These are phyloP conservation scores for Siderastrea radians DNA, from an alignment of 92 coral and sea anemone genomes.

Conservation along the genomic window DNA sequence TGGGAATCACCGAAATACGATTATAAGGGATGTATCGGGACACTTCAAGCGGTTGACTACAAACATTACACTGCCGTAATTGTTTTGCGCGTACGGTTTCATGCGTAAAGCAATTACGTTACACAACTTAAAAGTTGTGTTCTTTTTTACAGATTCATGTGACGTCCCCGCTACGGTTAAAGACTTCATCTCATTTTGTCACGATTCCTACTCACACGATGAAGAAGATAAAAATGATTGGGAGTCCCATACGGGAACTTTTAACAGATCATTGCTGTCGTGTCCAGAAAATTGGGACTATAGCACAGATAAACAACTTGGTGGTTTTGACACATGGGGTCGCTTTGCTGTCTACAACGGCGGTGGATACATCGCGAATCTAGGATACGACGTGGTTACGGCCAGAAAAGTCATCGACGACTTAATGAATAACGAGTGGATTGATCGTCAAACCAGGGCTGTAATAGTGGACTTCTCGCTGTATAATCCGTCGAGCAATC, in stretches of 20 bases:
- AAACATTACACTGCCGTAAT: too few species aligned
- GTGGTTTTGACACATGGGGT: constrained; percentile 41
- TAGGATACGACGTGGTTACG: constrained; percentile 29
- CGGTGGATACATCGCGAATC: constrained; percentile 47
- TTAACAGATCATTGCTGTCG: background rate
- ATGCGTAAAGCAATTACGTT: too few species aligned
- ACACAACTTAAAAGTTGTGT: background rate
- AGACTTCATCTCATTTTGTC: background rate
- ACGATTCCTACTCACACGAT: constrained; percentile 1
- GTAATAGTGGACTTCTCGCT: constrained; percentile 40
- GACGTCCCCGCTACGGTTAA: background rate
- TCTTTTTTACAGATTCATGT: background rate
- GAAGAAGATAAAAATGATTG: constrained; percentile 1
- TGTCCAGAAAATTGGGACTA: constrained; percentile 48
- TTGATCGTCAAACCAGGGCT: constrained; percentile 41
- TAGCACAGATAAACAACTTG: background rate
- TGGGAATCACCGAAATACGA: too few species aligned
- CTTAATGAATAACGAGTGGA: constrained; percentile 15
- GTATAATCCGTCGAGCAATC: constrained; percentile 30
- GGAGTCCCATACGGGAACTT: background rate
- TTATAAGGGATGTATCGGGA: too few species aligned
- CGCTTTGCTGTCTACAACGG: constrained; percentile 36
- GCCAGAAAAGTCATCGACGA: constrained; percentile 28
- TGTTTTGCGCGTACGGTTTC: background rate
- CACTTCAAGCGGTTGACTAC: too few species aligned